Percentiles rank a stretch among this genome's conserved stretches.
Conservation (phyloP, 2,888 invertebrate species). For the Didymodactylos carnosus region DNA sequence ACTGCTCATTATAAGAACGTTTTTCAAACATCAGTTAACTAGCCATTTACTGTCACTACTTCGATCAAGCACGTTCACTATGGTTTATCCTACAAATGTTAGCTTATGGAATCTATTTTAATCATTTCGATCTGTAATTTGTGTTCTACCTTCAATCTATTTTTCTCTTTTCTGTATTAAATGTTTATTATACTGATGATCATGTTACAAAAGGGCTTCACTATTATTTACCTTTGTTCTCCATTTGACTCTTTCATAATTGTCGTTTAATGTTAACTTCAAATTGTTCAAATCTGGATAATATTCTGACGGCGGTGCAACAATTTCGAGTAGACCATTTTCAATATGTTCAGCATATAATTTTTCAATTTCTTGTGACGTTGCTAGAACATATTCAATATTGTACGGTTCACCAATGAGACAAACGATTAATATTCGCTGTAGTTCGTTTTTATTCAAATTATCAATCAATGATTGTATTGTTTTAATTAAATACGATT, state of each 20-base stretch:
- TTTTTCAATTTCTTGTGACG: constrained; percentile 3
- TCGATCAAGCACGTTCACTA: too few relatives aligned
- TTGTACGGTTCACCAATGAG: constrained; percentile 51
- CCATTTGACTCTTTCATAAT: constrained; percentile 57
- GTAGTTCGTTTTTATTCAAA: constrained; percentile 50
- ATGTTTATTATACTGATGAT: too few relatives aligned
- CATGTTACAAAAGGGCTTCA: too few relatives aligned
- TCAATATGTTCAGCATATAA: constrained; percentile 44
- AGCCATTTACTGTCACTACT: too few relatives aligned
- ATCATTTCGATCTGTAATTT: too few relatives aligned
- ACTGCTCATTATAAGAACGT: too few relatives aligned
- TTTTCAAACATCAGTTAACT: too few relatives aligned
- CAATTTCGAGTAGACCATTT: constrained; percentile 63
- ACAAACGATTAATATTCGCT: constrained; percentile 60
- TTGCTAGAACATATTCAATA: constrained; percentile 10
- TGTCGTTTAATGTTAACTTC: constrained; percentile 60
- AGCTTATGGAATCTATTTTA: too few relatives aligned
- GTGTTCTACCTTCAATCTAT: too few relatives aligned
- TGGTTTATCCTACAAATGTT: too few relatives aligned
- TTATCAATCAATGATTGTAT: constrained; percentile 60
- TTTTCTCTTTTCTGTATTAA: too few relatives aligned
- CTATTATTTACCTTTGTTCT: too few relatives aligned
- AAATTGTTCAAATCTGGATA: constrained; percentile 66
- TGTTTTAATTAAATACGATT: constrained; percentile 64
- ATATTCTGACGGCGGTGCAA: constrained; percentile 61